phyloP scores from a whole-genome alignment of 2,797 vertebrate genomes.

The Crypturellus tataupa region DNA sequence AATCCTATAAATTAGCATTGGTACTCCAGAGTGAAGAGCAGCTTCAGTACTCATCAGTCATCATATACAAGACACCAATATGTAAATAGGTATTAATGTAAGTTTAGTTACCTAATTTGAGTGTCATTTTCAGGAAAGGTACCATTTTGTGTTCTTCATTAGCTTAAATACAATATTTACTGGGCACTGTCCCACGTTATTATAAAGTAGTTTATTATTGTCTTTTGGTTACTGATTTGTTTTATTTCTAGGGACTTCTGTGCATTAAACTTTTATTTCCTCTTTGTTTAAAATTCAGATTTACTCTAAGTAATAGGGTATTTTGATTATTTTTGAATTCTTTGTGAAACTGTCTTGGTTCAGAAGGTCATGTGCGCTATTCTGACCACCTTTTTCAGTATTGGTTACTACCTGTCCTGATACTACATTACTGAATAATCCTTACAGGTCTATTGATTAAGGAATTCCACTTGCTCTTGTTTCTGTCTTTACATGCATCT shows the following conservation, averaged over 20 bases:
- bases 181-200: rapidly evolving
- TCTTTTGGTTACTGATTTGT: neutral
- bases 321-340: neutral
- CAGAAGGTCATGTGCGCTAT: neutral
- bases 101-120: neutral
- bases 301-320: neutral
- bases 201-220: neutral
- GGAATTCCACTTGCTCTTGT: neutral
- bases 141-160: neutral
- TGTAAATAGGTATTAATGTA: neutral
- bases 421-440: neutral
- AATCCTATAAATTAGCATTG: neutral
- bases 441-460: neutral
- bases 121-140: neutral
- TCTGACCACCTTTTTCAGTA: neutral
- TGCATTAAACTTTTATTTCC: neutral
- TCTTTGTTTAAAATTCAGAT: neutral
- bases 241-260: neutral
- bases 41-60: neutral
- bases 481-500: neutral
- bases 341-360: neutral
- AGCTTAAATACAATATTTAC: neutral
- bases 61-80: neutral
- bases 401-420: neutral
- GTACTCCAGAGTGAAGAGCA: neutral